Evolutionary conservation across 2,113 vertebrate species (phyloP).

Genomic region (Lophotis ruficrista): DNA sequence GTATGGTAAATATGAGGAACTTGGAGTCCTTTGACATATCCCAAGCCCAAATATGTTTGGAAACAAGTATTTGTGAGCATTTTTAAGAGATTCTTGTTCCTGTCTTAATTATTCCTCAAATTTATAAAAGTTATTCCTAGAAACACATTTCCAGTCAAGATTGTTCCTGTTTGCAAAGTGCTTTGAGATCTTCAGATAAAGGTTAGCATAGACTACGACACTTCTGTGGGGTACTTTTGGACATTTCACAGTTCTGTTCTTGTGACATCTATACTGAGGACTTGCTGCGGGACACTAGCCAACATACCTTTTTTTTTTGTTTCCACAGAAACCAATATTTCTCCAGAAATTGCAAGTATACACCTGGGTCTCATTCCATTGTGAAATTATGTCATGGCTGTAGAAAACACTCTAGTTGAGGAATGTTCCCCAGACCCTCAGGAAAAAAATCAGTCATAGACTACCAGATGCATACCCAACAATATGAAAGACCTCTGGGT

Average conservation of each 20-base stretch:
- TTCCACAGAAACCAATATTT: neutral
- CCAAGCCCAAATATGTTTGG: neutral
- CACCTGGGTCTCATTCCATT: neutral
- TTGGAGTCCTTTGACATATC: neutral
- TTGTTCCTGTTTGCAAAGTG: neutral
- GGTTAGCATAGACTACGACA: neutral
- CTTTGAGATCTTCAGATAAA: neutral
- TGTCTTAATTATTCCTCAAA: neutral
- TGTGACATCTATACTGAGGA: neutral
- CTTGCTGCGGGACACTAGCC: neutral
- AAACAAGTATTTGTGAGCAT: neutral
- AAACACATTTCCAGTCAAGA: neutral
- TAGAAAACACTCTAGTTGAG: neutral
- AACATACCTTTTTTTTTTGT: neutral
- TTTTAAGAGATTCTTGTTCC: neutral
- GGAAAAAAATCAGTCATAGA: neutral
- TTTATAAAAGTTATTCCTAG: neutral
- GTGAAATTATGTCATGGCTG: neutral
- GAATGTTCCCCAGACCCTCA: neutral
- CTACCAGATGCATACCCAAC: neutral
- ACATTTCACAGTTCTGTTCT: neutral
- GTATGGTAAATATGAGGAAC: neutral
- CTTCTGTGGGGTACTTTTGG: neutral
- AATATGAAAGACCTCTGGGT: neutral
- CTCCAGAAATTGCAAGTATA: neutral